phyloP scores from a whole-genome alignment of 2,113 vertebrate species.

The Odobenus rosmarus region DNA sequence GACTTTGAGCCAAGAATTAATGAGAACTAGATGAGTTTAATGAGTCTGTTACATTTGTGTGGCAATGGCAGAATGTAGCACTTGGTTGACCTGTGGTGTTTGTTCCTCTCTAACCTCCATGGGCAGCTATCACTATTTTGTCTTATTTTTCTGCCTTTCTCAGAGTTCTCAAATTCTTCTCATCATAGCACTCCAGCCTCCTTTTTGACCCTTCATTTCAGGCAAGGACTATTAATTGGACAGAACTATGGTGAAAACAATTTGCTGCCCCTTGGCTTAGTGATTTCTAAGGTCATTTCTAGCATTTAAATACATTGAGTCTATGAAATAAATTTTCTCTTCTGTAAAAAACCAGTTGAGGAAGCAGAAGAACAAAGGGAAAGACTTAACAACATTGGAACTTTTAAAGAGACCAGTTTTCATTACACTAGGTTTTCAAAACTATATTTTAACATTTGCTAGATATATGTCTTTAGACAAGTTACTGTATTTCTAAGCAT shows the following conservation, averaged over 20 bases:
- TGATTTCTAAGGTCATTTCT: not conserved
- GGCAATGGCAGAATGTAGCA: not conserved
- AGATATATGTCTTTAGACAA: not conserved
- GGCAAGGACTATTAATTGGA: not conserved
- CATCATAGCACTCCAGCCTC: not conserved
- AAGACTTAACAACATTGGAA: not conserved
- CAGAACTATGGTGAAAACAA: not conserved
- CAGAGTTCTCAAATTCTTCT: not conserved
- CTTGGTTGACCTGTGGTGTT: not conserved
- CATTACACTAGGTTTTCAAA: not conserved
- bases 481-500: not conserved
- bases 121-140: not conserved
- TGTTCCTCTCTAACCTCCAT: accelerated
- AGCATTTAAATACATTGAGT: not conserved
- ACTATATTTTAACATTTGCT: not conserved
- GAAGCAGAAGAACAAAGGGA: not conserved
- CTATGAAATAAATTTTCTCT: not conserved
- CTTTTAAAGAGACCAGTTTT: not conserved
- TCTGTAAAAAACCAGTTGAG: not conserved
- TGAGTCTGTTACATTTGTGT: not conserved
- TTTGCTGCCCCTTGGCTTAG: not conserved
- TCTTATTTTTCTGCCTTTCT: not conserved
- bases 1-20: not conserved
- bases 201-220: not conserved
- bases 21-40: not conserved